Percentiles rank a stretch among this genome's conserved stretches.
Conservation (phyloP, 2,113 vertebrate species). For the Pseudois nayaur region DNA sequence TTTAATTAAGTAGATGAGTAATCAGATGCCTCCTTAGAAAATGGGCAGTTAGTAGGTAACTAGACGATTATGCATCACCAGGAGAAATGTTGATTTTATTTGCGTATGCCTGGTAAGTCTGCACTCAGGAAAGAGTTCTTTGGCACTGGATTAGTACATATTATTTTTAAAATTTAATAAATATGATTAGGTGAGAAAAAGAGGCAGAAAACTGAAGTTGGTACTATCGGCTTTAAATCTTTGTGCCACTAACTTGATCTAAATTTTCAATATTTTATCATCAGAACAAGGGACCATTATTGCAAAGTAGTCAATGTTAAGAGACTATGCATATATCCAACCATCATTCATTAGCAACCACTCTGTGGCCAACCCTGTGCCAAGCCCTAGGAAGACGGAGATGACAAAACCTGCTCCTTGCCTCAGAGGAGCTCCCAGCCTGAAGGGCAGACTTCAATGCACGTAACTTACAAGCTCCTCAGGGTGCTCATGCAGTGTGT, state of each 20-base stretch:
- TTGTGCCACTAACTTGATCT: neutral
- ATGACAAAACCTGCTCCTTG: neutral
- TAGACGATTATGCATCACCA: neutral
- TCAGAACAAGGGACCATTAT: neutral
- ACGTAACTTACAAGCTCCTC: neutral
- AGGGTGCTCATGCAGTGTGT: no score
- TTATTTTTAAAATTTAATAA: neutral
- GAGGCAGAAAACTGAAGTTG: neutral
- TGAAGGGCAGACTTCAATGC: neutral
- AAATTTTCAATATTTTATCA: neutral
- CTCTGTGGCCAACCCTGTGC: neutral
- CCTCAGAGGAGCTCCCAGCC: no score
- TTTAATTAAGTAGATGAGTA: constrained; percentile 25
- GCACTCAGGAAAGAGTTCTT: neutral
- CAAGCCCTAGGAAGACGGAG: neutral
- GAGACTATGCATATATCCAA: neutral
- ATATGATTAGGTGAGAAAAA: neutral
- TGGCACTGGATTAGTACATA: neutral
- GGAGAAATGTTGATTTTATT: neutral
- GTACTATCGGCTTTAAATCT: neutral
- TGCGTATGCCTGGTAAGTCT: neutral
- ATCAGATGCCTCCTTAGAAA: neutral
- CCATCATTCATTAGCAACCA: accelerated
- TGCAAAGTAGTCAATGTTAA: neutral
- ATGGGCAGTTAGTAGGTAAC: neutral